A percentile compares a stretch with the other conserved stretches of the same genome.
Evolutionary conservation across 1,140 invertebrate species (phyloP).

Genomic region (Potamilus streckersoni): DNA sequence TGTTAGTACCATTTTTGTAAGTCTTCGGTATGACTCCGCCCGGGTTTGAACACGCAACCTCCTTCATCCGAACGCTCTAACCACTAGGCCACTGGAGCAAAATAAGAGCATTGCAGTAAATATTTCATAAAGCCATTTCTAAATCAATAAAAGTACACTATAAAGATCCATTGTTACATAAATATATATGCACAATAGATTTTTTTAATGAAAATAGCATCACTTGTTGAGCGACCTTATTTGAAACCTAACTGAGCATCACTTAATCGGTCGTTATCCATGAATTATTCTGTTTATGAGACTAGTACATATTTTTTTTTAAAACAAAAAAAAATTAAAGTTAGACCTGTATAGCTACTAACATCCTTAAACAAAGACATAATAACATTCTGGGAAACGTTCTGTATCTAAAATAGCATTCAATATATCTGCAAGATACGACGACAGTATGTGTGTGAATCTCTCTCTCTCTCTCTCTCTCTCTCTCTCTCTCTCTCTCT

Average conservation of each 20-base stretch:
- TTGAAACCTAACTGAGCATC: constrained; percentile 30
- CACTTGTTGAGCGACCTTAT: constrained; percentile 11
- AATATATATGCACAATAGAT: constrained; percentile 9
- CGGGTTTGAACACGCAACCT: too few species aligned
- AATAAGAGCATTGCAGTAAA: too few species aligned
- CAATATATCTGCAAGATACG: constrained; percentile 17
- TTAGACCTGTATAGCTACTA: constrained; percentile 28
- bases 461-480: too few species aligned
- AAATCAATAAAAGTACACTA: constrained; percentile 13
- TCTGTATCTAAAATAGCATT: constrained; percentile 26
- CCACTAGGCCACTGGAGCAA: too few species aligned
- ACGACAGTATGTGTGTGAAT: background rate
- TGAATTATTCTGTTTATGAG: constrained; percentile 20
- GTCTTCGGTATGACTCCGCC: too few species aligned
- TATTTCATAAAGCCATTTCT: constrained; percentile 7
- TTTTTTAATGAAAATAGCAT: constrained; percentile 33
- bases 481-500: too few species aligned
- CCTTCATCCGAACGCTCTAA: too few species aligned
- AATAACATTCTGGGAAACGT: constrained; percentile 28
- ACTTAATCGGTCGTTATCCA: constrained; percentile 21
- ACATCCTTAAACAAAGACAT: constrained; percentile 24
- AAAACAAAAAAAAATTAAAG: constrained; percentile 22
- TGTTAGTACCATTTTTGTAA: too few species aligned
- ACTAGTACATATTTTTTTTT: constrained; percentile 24
- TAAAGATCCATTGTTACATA: constrained; percentile 4